Evolutionary conservation across 1,140 invertebrate genomes (phyloP), one percentile per base, ranked within the genome.

Genomic region (Cardiocondyla obscurior): DNA sequence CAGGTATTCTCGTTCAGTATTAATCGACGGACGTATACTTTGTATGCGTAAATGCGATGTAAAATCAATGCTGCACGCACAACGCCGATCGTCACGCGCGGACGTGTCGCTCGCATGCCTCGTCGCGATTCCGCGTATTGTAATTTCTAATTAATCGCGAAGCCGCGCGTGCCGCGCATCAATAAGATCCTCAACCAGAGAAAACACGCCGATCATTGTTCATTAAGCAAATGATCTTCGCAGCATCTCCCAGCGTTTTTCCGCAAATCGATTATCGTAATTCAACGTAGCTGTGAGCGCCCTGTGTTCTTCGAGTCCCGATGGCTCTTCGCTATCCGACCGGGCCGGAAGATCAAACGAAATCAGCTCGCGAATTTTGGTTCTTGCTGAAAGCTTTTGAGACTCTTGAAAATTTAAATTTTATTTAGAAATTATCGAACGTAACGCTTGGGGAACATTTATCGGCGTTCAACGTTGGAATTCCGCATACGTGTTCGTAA

Each of bases 161-260:
- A 85, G 67, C 65, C 42, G 73, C 85, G 55, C 81, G 85, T 87
- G 81, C 42, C 70, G 83, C 51, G 84, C 42, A 65, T 87, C 84
- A 83, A 87, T 83, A 81, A 51, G 67, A 83, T 58, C 12, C 57
- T 83, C 65, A 73, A 33, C 12, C 46, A 12, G 65, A 53, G 62
- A n/a, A 79, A 86, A 87, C 85, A 83, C 85, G 28, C 67, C 69
- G 82, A 87, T 86, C 81, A 79, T 81, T 87, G 85, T 87, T 73
- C 81, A 86, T 81, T 87, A 51, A 87, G 85, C n/a, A 72, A 72
- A 69, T 58, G 55, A 85, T 83, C 84, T 72, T 64, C 49, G 42
- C 70, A 69, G 49, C 46, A 69, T 69, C 36, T 67, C 77, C 83
- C 86, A 83, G 67, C 84, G 55, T 49, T 55, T 83, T 86, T 85